Evolutionary conservation across 1,140 invertebrate species (phyloP), one percentile per base, ranked within the genome.

Genomic region (Diuraphis noxia): DNA sequence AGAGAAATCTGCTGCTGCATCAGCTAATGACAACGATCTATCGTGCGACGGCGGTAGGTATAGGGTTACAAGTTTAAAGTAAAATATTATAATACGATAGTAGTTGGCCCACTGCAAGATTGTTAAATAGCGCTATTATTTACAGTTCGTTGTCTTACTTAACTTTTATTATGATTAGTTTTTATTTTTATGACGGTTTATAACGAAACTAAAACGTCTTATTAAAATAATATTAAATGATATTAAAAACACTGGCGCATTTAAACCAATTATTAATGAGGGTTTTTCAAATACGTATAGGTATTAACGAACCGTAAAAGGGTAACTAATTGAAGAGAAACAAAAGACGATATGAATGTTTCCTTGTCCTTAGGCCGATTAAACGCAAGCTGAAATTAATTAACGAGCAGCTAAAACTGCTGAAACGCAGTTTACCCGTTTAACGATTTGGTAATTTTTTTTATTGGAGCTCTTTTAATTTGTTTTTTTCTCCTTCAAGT

Each of bases 361-460:
- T n/a, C 25, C 81, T 4, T 30, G 56, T 72, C 79, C 38, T 40
- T 40, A 25, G 40, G 9, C 81, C 81, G 36, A 82, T 41, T 23
- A 82, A 82, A 41, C 13, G 25, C 81, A 82, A 25, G 23, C 13
- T 43, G 81, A 82, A n/a, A 30, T 82, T 82, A 82, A 82, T 82
- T 82, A 82, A 82, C 38, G 81, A 82, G 36, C 56, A 17, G 56
- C 25, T 17, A 84, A 84, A 46, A 84, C 41, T 43, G 82, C 82
- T 43, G 82, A 43, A 84, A 43, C 40, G 36, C 30, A 72, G 84
- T 86, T 86, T 38, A 52, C 46, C 85, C 46, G 85, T 86, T 38
- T 86, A 86, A 86, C 5, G 85, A 49, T 86, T 86, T 86, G 17
- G 41, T 86, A 46, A 46, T 86, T 86, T 41, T 82, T 82, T 82